Conservation (phyloP, 2,113 vertebrate genomes). For the Mormyrus iriodes region DNA sequence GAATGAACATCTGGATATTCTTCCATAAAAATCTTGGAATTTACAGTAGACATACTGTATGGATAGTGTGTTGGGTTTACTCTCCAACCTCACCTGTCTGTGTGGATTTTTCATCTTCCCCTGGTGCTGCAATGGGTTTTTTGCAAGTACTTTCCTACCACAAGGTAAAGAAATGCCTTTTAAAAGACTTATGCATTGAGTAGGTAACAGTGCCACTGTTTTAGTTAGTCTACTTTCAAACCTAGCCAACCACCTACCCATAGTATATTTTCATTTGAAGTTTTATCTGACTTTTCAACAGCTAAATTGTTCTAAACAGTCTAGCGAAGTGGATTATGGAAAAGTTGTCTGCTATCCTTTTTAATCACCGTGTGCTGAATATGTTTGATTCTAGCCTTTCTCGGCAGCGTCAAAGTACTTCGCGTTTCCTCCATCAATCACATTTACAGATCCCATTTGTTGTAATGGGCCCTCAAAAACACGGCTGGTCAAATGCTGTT, state of each 20-base stretch:
- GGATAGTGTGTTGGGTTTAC: neutral
- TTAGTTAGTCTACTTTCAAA: neutral
- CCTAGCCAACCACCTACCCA: neutral
- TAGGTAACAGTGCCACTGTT: neutral
- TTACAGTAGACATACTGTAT: neutral
- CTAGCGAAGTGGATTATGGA: neutral
- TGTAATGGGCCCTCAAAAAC: slow-evolving; percentile 45
- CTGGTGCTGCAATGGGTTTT: neutral
- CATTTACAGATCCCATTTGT: slow-evolving; percentile 58
- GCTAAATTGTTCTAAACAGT: neutral
- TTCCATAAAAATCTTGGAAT: neutral
- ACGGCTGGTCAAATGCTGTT: slow-evolving; percentile 55
- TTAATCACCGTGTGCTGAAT: neutral
- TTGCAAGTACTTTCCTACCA: neutral
- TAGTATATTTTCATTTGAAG: neutral
- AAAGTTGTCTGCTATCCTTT: neutral
- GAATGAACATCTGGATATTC: neutral
- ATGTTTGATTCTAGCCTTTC: neutral
- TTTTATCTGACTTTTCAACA: neutral
- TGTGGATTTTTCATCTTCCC: neutral
- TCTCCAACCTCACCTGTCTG: neutral
- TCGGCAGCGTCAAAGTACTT: neutral
- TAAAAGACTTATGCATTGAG: neutral
- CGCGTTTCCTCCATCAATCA: slow-evolving; percentile 46
- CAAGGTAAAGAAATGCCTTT: neutral